Conservation (phyloP, 2,797 vertebrate genomes). For the Myotis daubentonii region DNA sequence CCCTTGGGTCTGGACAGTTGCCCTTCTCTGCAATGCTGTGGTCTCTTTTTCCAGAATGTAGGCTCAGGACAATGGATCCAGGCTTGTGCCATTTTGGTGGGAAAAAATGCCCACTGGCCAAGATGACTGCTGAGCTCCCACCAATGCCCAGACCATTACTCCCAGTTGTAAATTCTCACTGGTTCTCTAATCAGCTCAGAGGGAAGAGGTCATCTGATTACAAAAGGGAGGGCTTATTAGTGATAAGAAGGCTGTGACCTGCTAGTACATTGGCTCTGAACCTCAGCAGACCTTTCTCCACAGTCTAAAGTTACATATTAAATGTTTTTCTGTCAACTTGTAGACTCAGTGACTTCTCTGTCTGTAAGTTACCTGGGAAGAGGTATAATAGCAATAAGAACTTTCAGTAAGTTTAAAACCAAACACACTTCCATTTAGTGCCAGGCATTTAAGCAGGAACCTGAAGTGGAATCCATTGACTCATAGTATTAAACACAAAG, state of each 20-base stretch:
- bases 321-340: conserved; percentile 51
- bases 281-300: conserved; percentile 17
- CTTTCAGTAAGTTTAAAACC: conserved; percentile 64
- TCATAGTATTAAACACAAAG: conserved; percentile 55
- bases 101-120: background rate
- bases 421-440: conserved; percentile 72
- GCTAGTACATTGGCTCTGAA: background rate
- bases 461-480: conserved; percentile 53
- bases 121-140: background rate
- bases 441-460: conserved; percentile 72
- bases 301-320: conserved; percentile 52
- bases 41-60: background rate
- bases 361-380: conserved; percentile 48
- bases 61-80: background rate
- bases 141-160: background rate
- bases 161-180: background rate
- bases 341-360: conserved; percentile 42
- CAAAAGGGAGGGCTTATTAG: conserved; percentile 25
- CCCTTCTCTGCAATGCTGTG: background rate
- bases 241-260: conserved; percentile 41
- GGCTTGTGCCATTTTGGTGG: background rate
- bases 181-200: background rate
- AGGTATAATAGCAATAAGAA: conserved; percentile 42
- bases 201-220: conserved; percentile 4
- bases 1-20: background rate